Conservation (phyloP, 2,113 vertebrate species). For the Poicephalus gulielmi region DNA sequence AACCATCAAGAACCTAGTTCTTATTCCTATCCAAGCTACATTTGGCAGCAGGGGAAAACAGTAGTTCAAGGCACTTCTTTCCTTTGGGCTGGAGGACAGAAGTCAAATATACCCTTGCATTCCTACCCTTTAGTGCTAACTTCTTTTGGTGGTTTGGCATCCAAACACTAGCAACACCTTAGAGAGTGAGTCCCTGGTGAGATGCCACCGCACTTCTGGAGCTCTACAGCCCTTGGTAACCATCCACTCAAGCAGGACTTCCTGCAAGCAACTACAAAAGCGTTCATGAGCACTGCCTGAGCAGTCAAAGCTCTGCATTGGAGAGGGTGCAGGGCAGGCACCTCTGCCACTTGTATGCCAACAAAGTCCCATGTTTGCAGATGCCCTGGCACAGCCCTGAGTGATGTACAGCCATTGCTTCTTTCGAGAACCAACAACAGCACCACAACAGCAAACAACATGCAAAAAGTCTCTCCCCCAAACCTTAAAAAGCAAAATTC, state of each 20-base stretch:
- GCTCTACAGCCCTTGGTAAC: background rate
- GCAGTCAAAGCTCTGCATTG: background rate
- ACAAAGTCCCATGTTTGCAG: background rate
- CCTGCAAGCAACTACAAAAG: background rate
- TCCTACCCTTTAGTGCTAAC: background rate
- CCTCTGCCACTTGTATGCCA: background rate
- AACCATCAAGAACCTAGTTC: background rate
- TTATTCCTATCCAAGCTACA: background rate
- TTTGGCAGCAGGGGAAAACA: background rate
- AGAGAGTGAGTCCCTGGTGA: background rate
- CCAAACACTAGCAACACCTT: background rate
- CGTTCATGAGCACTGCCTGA: rapidly evolving
- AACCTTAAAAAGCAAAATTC: background rate
- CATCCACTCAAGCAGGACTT: background rate
- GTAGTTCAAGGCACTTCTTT: background rate
- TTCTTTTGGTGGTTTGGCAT: background rate
- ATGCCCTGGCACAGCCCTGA: background rate
- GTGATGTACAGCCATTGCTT: background rate
- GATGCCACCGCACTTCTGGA: background rate
- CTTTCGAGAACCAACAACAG: background rate
- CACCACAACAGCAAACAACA: background rate
- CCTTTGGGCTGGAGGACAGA: background rate
- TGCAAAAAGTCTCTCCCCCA: background rate
- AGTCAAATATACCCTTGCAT: background rate
- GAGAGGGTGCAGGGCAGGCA: background rate